A percentile compares a stretch with the other conserved stretches of the same genome.
phyloP scores from a whole-genome alignment of 2,113 vertebrate genomes.

The Tapirus terrestris region DNA sequence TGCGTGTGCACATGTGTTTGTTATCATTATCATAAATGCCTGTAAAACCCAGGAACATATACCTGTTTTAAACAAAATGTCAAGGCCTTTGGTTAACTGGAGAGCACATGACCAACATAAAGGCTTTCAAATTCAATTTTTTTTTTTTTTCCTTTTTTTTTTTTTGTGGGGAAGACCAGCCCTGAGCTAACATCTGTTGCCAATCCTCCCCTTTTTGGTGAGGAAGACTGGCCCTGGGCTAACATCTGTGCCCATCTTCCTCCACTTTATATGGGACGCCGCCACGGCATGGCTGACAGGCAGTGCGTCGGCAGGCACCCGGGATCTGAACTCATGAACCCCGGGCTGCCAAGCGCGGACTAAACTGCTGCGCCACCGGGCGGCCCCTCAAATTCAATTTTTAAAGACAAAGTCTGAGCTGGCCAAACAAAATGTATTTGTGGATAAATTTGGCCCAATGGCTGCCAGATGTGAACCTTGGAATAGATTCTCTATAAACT shows the following conservation, averaged over 20 bases:
- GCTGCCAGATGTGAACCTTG: slow-evolving; percentile 36
- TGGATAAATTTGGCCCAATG: background rate
- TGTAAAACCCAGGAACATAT: background rate
- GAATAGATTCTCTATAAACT: background rate
- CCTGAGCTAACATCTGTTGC: too few species aligned
- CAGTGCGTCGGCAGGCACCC: too few species aligned
- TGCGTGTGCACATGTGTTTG: background rate
- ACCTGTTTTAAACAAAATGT: slow-evolving; percentile 27
- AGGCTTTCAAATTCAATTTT: slow-evolving; percentile 12
- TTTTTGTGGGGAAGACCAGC: too few species aligned
- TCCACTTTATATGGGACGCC: too few species aligned
- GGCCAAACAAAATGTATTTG: slow-evolving; percentile 28
- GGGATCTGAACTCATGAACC: too few species aligned
- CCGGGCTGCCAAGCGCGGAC: too few species aligned
- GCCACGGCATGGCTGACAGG: too few species aligned
- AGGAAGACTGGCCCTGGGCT: too few species aligned
- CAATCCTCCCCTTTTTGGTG: too few species aligned
- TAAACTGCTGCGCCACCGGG: too few species aligned
- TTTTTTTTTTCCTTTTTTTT: too few species aligned
- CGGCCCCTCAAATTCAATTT: slow-evolving; percentile 24
- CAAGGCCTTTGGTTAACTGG: background rate
- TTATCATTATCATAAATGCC: background rate
- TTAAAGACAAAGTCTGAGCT: slow-evolving; percentile 21
- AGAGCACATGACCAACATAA: background rate
- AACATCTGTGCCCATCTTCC: too few species aligned